A percentile compares a stretch with the other conserved stretches of the same genome.
phyloP scores from a whole-genome alignment of 2,113 vertebrate genomes.

The Nymphicus hollandicus region DNA sequence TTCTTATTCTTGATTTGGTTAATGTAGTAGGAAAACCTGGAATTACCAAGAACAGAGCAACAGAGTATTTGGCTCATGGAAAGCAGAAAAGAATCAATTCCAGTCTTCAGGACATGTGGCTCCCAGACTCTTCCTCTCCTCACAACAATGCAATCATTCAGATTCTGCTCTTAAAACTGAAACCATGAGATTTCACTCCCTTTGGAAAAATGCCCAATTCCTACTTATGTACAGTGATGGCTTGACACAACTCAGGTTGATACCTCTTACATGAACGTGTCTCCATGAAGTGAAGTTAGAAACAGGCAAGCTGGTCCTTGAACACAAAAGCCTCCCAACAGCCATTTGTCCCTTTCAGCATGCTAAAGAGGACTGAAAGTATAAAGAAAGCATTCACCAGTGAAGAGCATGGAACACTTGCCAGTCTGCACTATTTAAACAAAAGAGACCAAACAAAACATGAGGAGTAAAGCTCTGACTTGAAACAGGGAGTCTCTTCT shows the following conservation, averaged over 20 bases:
- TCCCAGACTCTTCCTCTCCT: background rate
- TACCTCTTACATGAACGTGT: background rate
- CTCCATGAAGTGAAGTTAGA: background rate
- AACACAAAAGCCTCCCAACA: constrained; percentile 14
- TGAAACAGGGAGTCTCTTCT: background rate
- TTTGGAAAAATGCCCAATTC: background rate
- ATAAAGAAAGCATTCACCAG: constrained; percentile 40
- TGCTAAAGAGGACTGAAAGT: background rate
- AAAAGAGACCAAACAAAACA: constrained; percentile 27
- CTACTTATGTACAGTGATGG: background rate
- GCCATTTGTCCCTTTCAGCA: background rate
- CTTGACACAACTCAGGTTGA: background rate
- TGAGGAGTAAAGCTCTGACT: constrained; percentile 3
- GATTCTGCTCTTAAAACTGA: constrained; percentile 2
- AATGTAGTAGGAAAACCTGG: background rate
- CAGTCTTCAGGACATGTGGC: background rate
- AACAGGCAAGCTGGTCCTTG: background rate
- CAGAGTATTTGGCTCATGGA: background rate
- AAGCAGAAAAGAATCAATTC: background rate
- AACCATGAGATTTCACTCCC: background rate
- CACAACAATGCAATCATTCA: background rate
- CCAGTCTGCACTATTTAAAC: constrained; percentile 1
- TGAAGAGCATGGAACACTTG: background rate
- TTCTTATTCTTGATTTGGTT: background rate
- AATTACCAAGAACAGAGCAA: background rate